phyloP scores from a whole-genome alignment of 2,888 invertebrate genomes.

The Euplagia quadripunctaria region DNA sequence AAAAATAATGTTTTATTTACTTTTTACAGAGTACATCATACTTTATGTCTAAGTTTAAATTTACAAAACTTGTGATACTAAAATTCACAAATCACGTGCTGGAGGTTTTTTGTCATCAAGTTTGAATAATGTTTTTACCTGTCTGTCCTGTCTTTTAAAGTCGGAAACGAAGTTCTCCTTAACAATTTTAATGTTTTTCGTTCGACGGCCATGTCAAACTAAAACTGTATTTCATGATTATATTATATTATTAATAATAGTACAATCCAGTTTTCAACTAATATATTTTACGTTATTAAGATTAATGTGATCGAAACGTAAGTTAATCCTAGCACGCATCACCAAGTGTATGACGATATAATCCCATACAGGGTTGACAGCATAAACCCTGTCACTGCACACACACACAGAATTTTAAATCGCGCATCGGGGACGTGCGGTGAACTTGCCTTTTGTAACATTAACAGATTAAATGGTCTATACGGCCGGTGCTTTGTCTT shows the following conservation, averaged over 20 bases:
- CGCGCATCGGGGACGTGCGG: slow-evolving; percentile 34
- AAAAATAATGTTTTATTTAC: not conserved
- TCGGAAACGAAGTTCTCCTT: no score
- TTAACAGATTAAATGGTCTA: slow-evolving; percentile 49
- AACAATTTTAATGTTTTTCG: not conserved
- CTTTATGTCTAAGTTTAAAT: not conserved
- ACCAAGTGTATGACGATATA: slow-evolving; percentile 39
- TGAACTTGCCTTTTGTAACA: slow-evolving; percentile 38
- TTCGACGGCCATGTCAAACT: not conserved
- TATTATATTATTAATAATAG: not conserved
- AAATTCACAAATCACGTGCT: not conserved
- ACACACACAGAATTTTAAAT: slow-evolving; percentile 60
- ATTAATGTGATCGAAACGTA: slow-evolving; percentile 35
- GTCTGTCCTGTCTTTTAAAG: no score
- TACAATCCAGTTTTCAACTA: not conserved
- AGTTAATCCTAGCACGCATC: slow-evolving; percentile 38
- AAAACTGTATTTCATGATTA: not conserved
- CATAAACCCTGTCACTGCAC: slow-evolving; percentile 42
- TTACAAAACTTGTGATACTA: not conserved
- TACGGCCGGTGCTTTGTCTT: slow-evolving; percentile 28
- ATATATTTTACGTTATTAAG: slow-evolving; percentile 20
- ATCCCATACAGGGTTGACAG: slow-evolving; percentile 49
- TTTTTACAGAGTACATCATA: not conserved
- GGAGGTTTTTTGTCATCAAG: not conserved
- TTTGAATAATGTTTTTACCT: no score